Conservation (phyloP, 23 tunicate genomes). For the Clavelina lepadiformis region DNA sequence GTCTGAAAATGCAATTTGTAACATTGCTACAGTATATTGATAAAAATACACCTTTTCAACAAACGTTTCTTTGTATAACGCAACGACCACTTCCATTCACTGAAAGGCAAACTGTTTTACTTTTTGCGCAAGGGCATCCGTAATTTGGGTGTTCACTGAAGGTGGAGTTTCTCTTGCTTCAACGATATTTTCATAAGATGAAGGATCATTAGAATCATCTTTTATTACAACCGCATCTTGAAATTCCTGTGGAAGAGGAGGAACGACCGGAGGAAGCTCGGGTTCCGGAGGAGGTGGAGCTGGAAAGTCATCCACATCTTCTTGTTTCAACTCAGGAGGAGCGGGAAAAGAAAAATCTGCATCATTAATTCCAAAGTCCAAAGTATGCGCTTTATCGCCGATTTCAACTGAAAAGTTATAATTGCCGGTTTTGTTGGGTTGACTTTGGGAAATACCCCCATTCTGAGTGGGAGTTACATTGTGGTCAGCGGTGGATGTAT, state of each 20-base stretch:
- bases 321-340: slow-evolving; percentile 33
- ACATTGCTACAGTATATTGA: too few relatives aligned
- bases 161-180: too few relatives aligned
- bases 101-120: too few relatives aligned
- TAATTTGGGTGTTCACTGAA: too few relatives aligned
- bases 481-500: neutral
- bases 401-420: slow-evolving; percentile 62
- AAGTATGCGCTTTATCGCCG: slow-evolving; percentile 56
- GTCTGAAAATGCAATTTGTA: too few relatives aligned
- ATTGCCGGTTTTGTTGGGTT: slow-evolving; percentile 2
- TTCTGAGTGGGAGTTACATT: neutral
- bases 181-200: too few relatives aligned
- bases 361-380: slow-evolving; percentile 49
- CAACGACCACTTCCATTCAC: too few relatives aligned
- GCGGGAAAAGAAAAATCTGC: slow-evolving; percentile 4
- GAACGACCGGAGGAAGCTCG: slow-evolving; percentile 35
- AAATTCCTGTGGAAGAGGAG: slow-evolving; percentile 78
- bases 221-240: slow-evolving; percentile 12
- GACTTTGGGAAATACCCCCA: neutral
- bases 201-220: neutral
- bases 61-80: too few relatives aligned
- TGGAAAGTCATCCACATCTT: slow-evolving; percentile 5
- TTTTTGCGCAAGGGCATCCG: too few relatives aligned
- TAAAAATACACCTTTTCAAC: too few relatives aligned
- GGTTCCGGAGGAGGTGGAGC: slow-evolving; percentile 44